Evolutionary conservation across 2,888 invertebrate species (phyloP), one percentile per base, ranked within the genome.

Genomic region (Cephus nigrinus): DNA sequence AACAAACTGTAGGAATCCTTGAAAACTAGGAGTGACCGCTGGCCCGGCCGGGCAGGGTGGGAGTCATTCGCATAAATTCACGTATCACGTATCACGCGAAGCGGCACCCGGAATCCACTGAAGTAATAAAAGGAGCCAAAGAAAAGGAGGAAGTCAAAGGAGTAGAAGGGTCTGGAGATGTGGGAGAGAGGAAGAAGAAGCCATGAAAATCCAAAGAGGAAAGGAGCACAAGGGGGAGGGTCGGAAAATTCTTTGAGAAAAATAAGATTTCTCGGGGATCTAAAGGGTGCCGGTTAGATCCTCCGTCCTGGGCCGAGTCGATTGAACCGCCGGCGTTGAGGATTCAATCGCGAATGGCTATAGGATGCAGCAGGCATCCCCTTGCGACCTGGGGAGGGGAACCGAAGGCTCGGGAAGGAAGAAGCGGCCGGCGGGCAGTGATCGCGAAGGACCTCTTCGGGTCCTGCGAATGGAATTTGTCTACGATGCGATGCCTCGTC

Each of bases 401-500:
- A 78, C 34, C 68, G 74, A 78, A 68, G 76, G 75, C 78, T 35
- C 71, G 81, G 79, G 80, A 80, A 81, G 76, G 23, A 35, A 34
- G n/a, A 36, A 15, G 75, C 5, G 55, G 74, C 33, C 23, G 73
- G 33, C n/a, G 68, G 69, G 73, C 73, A 75, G 83, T 84, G 84
- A 82, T 82, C 81, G 79, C 73, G 76, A 55, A 33, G 23, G 40
- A 40, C 40, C 81, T 80, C 81, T 76, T 78, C 75, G 75, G 80
- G 81, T 81, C 81, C 12, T 71, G 71, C 80, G 82, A 84, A 83
- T 84, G 82, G 84, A 86, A 86, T 86, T 86, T 83, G 84, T 83
- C 81, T 80, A 80, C 78, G 75, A 83, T 82, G 83, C 80, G 81
- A 81, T 78, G 81, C 77, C 79, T 81, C 81, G 80, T 76, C 80